Conservation (phyloP, 2,113 vertebrate genomes). For the Lynx canadensis region DNA sequence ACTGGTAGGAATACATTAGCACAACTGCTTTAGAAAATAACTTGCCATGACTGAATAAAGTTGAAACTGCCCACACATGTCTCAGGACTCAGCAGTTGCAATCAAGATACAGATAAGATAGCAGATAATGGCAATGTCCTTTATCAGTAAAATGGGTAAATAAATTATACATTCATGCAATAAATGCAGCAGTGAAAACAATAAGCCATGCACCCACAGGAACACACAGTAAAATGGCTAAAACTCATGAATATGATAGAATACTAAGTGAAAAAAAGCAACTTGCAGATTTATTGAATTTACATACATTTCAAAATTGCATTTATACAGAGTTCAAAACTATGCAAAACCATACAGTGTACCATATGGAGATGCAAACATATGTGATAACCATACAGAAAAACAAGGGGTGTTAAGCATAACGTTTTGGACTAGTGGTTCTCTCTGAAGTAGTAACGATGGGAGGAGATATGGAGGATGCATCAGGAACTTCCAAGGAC, state of each 20-base stretch:
- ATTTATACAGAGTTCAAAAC: neutral
- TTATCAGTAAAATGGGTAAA: constrained; percentile 10
- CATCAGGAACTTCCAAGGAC: neutral
- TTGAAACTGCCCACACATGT: neutral
- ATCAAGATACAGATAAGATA: neutral
- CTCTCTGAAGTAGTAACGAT: neutral
- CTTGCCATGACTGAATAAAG: neutral
- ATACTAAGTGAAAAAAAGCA: neutral
- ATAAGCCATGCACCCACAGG: neutral
- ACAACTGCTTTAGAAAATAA: neutral
- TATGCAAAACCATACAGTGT: neutral
- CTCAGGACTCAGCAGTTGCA: neutral
- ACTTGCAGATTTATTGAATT: neutral
- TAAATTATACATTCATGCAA: neutral
- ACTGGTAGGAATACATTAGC: neutral
- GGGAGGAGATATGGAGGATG: neutral
- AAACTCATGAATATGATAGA: neutral
- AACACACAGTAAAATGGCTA: neutral
- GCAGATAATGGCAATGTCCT: neutral
- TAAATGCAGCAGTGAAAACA: neutral
- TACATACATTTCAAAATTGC: neutral
- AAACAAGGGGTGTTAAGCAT: neutral
- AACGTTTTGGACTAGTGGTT: neutral
- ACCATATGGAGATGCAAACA: neutral
- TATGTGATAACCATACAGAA: neutral